Conservation (phyloP, 2,113 vertebrate genomes). For the Hippocampus barbouri region DNA sequence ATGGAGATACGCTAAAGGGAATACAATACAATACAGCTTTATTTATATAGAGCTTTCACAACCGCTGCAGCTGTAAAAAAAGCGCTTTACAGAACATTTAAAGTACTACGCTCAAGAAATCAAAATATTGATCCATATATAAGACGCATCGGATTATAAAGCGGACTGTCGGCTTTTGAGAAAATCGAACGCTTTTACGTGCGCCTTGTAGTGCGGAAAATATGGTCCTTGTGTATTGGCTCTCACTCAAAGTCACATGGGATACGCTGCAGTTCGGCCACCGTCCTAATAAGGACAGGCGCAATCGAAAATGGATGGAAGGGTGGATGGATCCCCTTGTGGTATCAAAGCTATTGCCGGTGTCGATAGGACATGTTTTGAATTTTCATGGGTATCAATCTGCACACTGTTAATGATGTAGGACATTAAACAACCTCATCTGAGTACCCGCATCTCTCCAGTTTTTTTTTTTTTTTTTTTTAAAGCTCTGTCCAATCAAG, state of each 20-base stretch:
- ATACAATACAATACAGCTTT: no score
- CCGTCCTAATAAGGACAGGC: background rate
- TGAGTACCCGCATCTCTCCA: slow-evolving; percentile 35
- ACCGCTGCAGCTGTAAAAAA: no score
- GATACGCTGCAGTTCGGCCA: background rate
- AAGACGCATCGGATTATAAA: no score
- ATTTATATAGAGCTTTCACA: no score
- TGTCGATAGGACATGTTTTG: slow-evolving; percentile 9
- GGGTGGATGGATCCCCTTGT: background rate
- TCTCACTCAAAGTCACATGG: background rate
- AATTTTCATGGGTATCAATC: slow-evolving; percentile 31
- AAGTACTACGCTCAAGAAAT: no score
- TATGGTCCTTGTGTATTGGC: no score
- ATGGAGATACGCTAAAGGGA: no score
- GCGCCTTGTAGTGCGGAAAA: no score
- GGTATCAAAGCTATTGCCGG: background rate
- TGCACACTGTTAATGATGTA: slow-evolving; percentile 38
- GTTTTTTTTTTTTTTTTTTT: slow-evolving; percentile 50
- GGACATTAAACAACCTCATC: slow-evolving; percentile 37
- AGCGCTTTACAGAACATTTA: no score
- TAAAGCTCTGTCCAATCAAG: slow-evolving; percentile 94
- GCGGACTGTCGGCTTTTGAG: no score
- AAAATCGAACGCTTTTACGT: no score
- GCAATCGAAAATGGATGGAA: background rate
- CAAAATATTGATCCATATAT: no score